Evolutionary conservation across 2,113 vertebrate genomes (phyloP), one percentile per base, ranked within the genome.

Genomic region (Lagopus muta): DNA sequence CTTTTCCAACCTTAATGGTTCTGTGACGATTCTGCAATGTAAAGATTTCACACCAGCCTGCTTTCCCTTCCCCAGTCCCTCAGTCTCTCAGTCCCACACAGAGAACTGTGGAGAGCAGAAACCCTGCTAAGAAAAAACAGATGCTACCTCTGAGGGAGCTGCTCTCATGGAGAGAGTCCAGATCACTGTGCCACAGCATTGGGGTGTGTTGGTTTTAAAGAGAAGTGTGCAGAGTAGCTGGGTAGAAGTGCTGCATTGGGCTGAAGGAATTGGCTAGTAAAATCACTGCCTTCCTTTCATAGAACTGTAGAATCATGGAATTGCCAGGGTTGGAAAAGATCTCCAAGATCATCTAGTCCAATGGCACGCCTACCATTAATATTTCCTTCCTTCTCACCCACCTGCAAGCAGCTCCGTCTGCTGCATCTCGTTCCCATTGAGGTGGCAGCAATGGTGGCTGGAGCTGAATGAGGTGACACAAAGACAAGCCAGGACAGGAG

Each of bases 111-210:
- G 52, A n/a, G 52, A 88, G 70, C 9, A 14, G 48, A 71, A 77
- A 36, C 15, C 57, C 18, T 22, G 74, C 47, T 81, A 77, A 88
- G 79, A 22, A 8, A 27, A 90, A 88, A 10, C 83, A 90, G 83
- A 76, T 88, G 90, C 64, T 64, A 52, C 47, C 48, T 22, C 88
- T 38, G 80, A 76, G 52, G 50, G 30, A 22, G 64, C 45, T 80
- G 67, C 38, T 79, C n/a, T 1, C 15, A 8, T 2, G 5, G 55
- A 55, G 11, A 42, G 34, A 65, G 30, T 13, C 17, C 5, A 11
- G 42, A 43, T 5, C 40, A 25, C n/a, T 55, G 10, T 16, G 21
- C 6, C 69, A 11, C 1, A 5, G n/a, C 21, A 8, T 0, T 15
- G 38, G n/a, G 7, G 67, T 7, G 15, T 32, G 52, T 30, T 30